phyloP scores from a whole-genome alignment of 30 jellyfish, hydroid and myxozoan species.

The Turritopsis dohrnii region DNA sequence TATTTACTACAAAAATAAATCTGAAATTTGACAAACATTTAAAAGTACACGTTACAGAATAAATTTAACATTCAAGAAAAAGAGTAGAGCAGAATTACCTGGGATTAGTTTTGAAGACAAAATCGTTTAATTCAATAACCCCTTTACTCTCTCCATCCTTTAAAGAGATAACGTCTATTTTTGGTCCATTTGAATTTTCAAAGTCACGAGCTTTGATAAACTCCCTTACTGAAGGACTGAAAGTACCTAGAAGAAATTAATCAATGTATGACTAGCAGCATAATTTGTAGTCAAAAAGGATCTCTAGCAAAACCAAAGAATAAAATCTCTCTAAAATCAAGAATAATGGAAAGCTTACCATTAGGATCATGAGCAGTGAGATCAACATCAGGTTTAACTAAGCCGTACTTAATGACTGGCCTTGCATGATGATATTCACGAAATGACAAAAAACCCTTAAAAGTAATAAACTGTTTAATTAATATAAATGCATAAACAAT shows the following conservation, averaged over 20 bases:
- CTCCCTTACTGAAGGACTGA: slow-evolving; percentile 62
- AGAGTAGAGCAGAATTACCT: slow-evolving; percentile 38
- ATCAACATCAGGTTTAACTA: slow-evolving; percentile 58
- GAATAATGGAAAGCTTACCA: slow-evolving; percentile 23
- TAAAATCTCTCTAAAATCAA: neutral
- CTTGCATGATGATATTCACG: slow-evolving; percentile 24
- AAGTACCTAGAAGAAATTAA: slow-evolving; percentile 43
- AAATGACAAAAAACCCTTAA: neutral
- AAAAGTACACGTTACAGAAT: neutral
- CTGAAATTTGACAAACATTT: neutral
- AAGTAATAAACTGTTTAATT: neutral
- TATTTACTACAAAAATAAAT: neutral
- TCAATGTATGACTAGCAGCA: neutral
- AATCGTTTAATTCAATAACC: slow-evolving; percentile 59
- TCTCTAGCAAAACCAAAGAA: neutral
- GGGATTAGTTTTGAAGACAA: slow-evolving; percentile 88
- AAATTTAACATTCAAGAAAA: neutral
- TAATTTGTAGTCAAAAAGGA: neutral
- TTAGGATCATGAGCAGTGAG: slow-evolving; percentile 53
- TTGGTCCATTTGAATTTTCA: slow-evolving; percentile 73
- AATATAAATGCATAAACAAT: too few relatives aligned
- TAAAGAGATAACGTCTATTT: slow-evolving; percentile 65
- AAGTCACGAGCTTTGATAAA: slow-evolving; percentile 68
- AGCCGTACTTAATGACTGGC: slow-evolving; percentile 56
- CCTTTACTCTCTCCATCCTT: slow-evolving; percentile 71